Conservation (phyloP, 2,888 invertebrate species). For the Heteropelma amictum region DNA sequence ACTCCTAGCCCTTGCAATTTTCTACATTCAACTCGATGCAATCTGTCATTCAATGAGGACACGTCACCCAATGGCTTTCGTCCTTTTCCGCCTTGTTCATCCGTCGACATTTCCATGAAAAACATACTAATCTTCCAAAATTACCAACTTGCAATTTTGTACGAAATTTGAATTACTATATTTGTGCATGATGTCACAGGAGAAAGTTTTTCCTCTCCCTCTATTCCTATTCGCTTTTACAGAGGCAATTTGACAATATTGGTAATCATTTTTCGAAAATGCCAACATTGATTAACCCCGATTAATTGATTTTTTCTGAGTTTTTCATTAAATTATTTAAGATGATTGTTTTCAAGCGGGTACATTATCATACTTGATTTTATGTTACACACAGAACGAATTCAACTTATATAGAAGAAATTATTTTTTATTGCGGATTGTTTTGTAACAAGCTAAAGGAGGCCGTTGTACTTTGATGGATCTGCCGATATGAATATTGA, state of each 20-base stretch:
- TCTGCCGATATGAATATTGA: no score
- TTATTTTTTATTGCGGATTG: no score
- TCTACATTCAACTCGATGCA: slow-evolving; percentile 31
- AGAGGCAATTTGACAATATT: slow-evolving; percentile 22
- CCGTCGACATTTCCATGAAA: background rate
- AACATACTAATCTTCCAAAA: no score
- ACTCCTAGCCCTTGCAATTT: slow-evolving; percentile 2
- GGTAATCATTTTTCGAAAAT: background rate
- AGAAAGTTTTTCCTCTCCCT: slow-evolving; percentile 26
- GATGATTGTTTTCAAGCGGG: no score
- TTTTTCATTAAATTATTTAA: no score
- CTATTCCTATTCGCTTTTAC: slow-evolving; percentile 22
- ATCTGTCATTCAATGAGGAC: slow-evolving; percentile 41
- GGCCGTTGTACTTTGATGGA: no score
- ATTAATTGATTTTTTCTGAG: no score
- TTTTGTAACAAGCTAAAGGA: no score
- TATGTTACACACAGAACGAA: no score
- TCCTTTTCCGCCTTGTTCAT: background rate
- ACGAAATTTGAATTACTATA: slow-evolving; percentile 37
- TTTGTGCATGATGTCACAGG: slow-evolving; percentile 28
- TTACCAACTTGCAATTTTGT: slow-evolving; percentile 40
- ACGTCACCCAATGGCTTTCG: slow-evolving; percentile 35
- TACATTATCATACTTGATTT: no score
- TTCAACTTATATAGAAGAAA: no score
- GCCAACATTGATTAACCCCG: no score